These are phyloP conservation scores for Ammospiza nelsoni DNA, from an alignment of 2,113 vertebrate genomes.

Conservation along the genomic window DNA sequence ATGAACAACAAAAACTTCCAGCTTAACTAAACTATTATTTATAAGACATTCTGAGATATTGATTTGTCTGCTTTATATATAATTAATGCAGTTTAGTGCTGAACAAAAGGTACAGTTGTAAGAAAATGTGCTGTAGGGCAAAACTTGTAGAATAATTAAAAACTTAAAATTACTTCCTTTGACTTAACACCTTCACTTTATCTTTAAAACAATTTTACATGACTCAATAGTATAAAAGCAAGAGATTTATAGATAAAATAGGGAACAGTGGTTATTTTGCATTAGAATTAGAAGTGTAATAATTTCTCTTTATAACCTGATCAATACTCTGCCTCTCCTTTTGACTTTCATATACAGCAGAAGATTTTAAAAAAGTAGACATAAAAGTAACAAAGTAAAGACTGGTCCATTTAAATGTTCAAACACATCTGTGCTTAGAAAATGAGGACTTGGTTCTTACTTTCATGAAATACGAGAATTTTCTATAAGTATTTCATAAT, in stretches of 20 bases:
- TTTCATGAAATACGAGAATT: not conserved
- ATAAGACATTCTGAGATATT: constrained; percentile 55
- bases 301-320: constrained; percentile 26
- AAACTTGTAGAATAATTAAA: constrained; percentile 55
- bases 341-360: constrained; percentile 9
- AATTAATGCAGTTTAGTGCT: constrained; percentile 56
- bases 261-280: not conserved
- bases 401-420: not conserved
- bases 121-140: constrained; percentile 41
- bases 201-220: not conserved
- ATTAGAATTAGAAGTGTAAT: not conserved
- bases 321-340: not conserved
- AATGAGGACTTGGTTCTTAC: not conserved
- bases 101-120: constrained; percentile 56
- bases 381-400: not conserved
- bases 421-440: not conserved
- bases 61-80: constrained; percentile 60
- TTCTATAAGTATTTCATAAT: not conserved
- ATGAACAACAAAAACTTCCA: constrained; percentile 20
- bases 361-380: not conserved
- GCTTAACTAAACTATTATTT: constrained; percentile 67
- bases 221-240: not conserved
- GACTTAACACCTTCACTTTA: constrained; percentile 28
- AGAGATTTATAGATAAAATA: constrained; percentile 6
- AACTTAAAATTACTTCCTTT: constrained; percentile 50